Percentiles rank a stretch among this genome's conserved stretches.
These are phyloP conservation scores for Pseudomyrmex sp. DNA, from an alignment of 1,140 invertebrate species.

Conservation along the genomic window DNA sequence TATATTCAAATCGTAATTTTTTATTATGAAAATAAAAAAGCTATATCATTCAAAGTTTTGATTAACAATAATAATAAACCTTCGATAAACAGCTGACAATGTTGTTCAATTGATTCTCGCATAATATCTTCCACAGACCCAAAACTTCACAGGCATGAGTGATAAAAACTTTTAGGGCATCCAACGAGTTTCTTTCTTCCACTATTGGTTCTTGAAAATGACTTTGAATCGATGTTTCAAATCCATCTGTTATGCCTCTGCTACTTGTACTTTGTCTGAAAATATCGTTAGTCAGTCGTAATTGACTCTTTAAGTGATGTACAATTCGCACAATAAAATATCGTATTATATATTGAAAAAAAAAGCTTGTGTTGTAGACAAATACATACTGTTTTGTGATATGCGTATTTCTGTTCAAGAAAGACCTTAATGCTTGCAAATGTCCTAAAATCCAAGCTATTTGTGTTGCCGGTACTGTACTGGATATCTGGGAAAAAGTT, in stretches of 20 bases:
- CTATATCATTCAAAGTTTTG: neutral
- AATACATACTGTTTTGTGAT: constrained; percentile 80
- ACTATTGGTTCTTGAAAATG: constrained; percentile 84
- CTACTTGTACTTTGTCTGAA: constrained; percentile 70
- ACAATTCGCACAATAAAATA: no score
- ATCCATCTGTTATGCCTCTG: constrained; percentile 80
- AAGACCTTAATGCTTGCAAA: constrained; percentile 87
- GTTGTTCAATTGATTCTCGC: constrained; percentile 96
- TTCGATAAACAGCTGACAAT: constrained; percentile 88
- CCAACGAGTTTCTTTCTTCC: constrained; percentile 91
- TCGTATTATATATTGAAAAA: no score
- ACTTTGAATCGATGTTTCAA: constrained; percentile 77
- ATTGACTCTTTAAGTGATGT: neutral
- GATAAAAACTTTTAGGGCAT: constrained; percentile 91
- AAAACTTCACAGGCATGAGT: constrained; percentile 94
- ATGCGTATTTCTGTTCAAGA: constrained; percentile 88
- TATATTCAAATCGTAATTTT: constrained; percentile 17
- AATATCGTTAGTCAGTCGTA: constrained; percentile 17
- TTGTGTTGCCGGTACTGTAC: constrained; percentile 86
- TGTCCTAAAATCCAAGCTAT: constrained; percentile 87
- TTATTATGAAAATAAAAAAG: constrained; percentile 3
- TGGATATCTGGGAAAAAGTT: constrained; percentile 80
- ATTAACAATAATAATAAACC: constrained; percentile 41
- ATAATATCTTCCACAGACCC: constrained; percentile 96
- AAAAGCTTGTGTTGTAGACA: neutral